Evolutionary conservation across 1,140 invertebrate genomes (phyloP).

Genomic region (Ceratoteleas bidentatus): DNA sequence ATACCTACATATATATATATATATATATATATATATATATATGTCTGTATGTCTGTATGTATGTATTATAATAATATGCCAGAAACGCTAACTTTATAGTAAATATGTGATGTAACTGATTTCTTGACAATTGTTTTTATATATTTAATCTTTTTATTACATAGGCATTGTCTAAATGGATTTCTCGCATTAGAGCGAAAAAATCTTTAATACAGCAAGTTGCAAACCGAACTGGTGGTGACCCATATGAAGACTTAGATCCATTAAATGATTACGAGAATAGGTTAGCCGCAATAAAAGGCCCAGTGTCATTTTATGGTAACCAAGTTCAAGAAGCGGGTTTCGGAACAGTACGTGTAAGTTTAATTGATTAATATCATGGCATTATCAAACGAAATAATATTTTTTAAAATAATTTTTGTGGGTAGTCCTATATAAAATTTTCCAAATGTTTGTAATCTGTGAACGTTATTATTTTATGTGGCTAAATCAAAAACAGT

Average conservation of each 20-base stretch:
- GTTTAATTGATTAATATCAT: background rate
- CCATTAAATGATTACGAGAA: background rate
- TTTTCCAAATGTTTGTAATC: no score
- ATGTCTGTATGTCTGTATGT: no score
- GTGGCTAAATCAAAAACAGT: no score
- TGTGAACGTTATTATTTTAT: no score
- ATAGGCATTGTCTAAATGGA: background rate
- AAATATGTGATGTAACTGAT: no score
- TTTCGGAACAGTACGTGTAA: conserved; percentile 2
- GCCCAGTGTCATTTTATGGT: background rate
- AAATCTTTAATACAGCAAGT: background rate
- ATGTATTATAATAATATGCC: no score
- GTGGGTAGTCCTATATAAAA: no score
- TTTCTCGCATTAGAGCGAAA: background rate
- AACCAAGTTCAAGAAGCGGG: background rate
- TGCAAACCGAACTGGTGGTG: background rate
- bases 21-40: no score
- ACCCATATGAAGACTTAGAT: background rate
- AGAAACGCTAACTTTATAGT: no score
- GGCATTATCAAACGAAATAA: background rate
- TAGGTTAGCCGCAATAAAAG: background rate
- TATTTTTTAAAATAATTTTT: no score
- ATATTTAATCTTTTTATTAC: background rate
- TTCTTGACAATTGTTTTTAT: no score
- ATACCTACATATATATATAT: no score